Conservation (phyloP, 1,140 invertebrate species). For the Apis mellifera region DNA sequence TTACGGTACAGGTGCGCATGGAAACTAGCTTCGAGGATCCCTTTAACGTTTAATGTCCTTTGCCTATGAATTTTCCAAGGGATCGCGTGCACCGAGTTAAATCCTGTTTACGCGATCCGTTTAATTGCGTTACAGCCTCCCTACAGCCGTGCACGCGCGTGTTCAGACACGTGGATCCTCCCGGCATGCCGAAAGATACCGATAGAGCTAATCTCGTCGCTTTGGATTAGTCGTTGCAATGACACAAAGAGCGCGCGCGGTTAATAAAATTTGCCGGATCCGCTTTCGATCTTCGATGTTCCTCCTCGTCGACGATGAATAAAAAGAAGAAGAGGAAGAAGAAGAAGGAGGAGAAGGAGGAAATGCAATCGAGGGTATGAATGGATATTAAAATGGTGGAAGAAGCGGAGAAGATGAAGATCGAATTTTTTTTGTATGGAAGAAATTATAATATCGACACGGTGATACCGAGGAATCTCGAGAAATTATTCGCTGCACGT, state of each 20-base stretch:
- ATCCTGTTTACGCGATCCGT: constrained; percentile 49
- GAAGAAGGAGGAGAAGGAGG: not conserved
- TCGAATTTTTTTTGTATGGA: not conserved
- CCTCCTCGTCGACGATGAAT: no score
- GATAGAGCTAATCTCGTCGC: not conserved
- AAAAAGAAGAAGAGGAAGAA: not conserved
- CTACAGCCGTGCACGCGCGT: no score
- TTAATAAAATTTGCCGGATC: not conserved
- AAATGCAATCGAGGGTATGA: not conserved
- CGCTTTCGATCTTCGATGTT: no score
- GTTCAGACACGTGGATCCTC: not conserved
- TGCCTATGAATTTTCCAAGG: constrained; percentile 54
- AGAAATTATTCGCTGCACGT: constrained; percentile 5
- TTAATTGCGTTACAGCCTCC: constrained; percentile 22
- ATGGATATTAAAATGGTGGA: constrained; percentile 31
- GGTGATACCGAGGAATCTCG: not conserved
- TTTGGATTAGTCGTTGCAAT: no score
- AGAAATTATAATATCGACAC: constrained; percentile 19
- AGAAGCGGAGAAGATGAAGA: not conserved
- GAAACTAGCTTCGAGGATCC: not conserved
- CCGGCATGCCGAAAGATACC: not conserved
- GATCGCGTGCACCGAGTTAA: constrained; percentile 37
- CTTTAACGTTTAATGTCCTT: constrained; percentile 25
- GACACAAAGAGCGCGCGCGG: no score
- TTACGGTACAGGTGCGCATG: not conserved